A percentile compares a stretch with the other conserved stretches of the same genome.
These are phyloP conservation scores for Sylvia atricapilla DNA, from an alignment of 2,113 vertebrate genomes.

Conservation along the genomic window DNA sequence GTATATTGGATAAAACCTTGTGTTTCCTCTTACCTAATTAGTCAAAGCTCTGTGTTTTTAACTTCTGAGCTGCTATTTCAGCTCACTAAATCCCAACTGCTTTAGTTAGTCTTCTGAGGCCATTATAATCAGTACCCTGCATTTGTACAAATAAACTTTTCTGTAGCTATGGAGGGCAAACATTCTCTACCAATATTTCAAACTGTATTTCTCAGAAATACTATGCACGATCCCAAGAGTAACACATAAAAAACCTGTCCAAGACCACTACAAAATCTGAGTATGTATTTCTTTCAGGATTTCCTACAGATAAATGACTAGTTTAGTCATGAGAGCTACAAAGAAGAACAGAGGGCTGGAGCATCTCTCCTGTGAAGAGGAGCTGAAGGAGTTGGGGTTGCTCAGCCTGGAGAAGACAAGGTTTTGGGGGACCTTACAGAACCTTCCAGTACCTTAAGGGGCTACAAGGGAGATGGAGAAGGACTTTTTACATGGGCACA, in stretches of 20 bases:
- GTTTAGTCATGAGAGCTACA: not conserved
- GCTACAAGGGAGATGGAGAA: not conserved
- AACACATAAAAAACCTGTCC: not conserved
- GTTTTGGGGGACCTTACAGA: not conserved
- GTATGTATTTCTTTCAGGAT: not conserved
- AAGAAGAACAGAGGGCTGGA: not conserved
- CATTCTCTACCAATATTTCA: not conserved
- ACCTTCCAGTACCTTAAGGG: not conserved
- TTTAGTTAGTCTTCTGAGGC: not conserved
- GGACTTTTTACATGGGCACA: not conserved
- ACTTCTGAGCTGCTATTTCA: not conserved
- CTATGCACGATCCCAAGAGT: not conserved
- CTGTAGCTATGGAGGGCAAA: fast-evolving
- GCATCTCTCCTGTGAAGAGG: not conserved
- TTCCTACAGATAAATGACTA: not conserved
- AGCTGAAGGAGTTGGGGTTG: not conserved
- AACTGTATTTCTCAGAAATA: not conserved
- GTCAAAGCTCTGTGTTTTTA: not conserved
- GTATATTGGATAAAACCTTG: not conserved
- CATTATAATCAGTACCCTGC: not conserved
- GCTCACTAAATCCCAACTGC: not conserved
- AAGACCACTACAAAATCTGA: not conserved
- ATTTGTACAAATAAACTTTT: not conserved
- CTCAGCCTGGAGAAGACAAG: not conserved
- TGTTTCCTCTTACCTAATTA: not conserved